Evolutionary conservation across 2,113 vertebrate genomes (phyloP), one percentile per base, ranked within the genome.

Genomic region (Oreochromis tanganicae): DNA sequence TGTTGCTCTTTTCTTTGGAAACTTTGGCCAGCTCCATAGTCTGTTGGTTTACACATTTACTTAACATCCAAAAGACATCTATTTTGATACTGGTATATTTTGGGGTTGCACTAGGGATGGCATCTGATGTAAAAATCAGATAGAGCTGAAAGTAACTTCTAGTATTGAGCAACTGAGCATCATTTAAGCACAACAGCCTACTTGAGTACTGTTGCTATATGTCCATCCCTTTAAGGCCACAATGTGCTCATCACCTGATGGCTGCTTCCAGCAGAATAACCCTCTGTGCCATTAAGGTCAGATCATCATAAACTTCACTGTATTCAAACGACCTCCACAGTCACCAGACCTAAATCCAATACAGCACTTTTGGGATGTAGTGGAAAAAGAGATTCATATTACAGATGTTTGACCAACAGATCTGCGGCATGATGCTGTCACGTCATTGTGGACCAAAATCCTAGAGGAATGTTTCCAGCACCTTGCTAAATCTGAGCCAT

Each of bases 401-500:
- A 73, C 24, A 27, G 5, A 29, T 29, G 41, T 75, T 27, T 27
- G 9, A 27, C 41, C 14, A 29, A 10, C n/a, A 46, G 14, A 48
- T 2, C 68, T 17, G 5, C 1, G 17, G 21, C 41, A 75, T 48
- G 0, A 10, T 6, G 41, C 38, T 73, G n/a, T 17, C 41, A 27
- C 16, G 68, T 29, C 38, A 27, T 9, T 3, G 21, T 43, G 66
- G 66, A 24, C 12, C 1, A 43, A 24, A 24, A 71, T 24, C 21
- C 14, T 38, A 16, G 21, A 16, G 38, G 1, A 73, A 46, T 10
- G 68, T 73, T 73, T 46, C 38, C 13, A 73, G 68, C 68, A 46
- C 68, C 0, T 73, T 16, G 21, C 21, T 73, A 6, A 46, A 73
- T 73, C 38, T 27, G 21, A 10, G 13, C 38, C 21, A 1, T 1